Conservation (phyloP, 2,888 invertebrate species). For the Hydraecia micacea region DNA sequence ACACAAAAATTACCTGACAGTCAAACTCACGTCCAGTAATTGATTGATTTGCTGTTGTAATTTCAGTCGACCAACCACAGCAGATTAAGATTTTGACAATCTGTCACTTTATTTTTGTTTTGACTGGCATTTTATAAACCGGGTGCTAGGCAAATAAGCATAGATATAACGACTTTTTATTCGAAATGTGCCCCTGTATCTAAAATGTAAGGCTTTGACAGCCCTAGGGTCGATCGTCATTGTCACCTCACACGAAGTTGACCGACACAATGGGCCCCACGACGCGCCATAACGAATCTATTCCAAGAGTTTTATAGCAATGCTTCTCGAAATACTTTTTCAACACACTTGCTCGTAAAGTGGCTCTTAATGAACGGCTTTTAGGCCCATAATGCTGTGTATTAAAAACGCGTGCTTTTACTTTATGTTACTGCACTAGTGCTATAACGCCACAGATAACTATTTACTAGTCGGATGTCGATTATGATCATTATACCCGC, state of each 20-base stretch:
- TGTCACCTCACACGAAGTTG: conserved; percentile 61
- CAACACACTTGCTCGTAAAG: no score
- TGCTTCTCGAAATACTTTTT: conserved; percentile 15
- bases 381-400: no score
- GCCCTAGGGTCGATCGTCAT: conserved; percentile 35
- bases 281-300: conserved; percentile 42
- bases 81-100: background rate
- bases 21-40: background rate
- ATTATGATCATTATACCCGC: no score
- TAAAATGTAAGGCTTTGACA: background rate
- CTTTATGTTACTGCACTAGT: no score
- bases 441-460: no score
- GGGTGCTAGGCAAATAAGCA: background rate
- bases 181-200: background rate
- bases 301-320: conserved; percentile 43
- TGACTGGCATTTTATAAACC: background rate
- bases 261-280: conserved; percentile 53
- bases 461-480: no score
- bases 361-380: no score
- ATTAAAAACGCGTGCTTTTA: no score
- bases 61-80: background rate
- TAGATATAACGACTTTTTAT: background rate
- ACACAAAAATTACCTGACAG: background rate
- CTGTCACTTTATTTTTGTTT: background rate
- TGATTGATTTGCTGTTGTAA: background rate